Base-by-base conservation (phyloP, 2,797 vertebrate species). In the Esox masquinongy region DNA sequence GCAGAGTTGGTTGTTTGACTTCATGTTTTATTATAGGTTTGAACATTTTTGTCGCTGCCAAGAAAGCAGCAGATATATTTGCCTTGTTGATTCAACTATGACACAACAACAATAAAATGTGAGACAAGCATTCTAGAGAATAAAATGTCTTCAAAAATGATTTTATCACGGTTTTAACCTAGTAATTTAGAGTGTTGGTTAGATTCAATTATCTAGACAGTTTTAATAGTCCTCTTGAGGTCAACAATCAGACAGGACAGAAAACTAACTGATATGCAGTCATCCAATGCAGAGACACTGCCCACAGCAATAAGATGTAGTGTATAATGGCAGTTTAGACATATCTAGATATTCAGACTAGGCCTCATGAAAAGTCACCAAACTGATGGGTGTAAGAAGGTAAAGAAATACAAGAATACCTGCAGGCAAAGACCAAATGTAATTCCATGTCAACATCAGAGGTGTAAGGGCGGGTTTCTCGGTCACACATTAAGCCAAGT, bases 311-410 rank as follows among this genome's bases (percentile, higher is more conserved):
- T 78, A 77, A 74, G 34, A 76, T 36, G 14, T 56, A 34, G 6
- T 85, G 79, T 61, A 80, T 84, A 85, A 89, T 88, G 82, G 85
- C 84, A 77, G 74, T 67, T 53, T 2, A 47, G 83, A 12, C 85
- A 74, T 82, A 82, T 85, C 79, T 85, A 78, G 50, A 2, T 31
- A 68, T 80, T 82, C 83, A 83, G 79, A 87, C 22, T 73, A 72
- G 77, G 15, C 83, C 88, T 76, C 0, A 67, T 81, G 78, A 83
- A 87, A 79, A 83, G 26, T 73, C 82, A 71, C 74, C 73, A 78
- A 74, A 78, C 0, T 14, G 53, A 47, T 34, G 19, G 43, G 22
- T 39, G 69, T 56, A 59, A 76, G 74, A 63, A 75, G 68, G 36
- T 73, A 83, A 91, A 88, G 80, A 84, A 70, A 72, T 31, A 85